Evolutionary conservation across 2,797 vertebrate species (phyloP), one percentile per base, ranked within the genome.

Genomic region (Xerus rutilus): DNA sequence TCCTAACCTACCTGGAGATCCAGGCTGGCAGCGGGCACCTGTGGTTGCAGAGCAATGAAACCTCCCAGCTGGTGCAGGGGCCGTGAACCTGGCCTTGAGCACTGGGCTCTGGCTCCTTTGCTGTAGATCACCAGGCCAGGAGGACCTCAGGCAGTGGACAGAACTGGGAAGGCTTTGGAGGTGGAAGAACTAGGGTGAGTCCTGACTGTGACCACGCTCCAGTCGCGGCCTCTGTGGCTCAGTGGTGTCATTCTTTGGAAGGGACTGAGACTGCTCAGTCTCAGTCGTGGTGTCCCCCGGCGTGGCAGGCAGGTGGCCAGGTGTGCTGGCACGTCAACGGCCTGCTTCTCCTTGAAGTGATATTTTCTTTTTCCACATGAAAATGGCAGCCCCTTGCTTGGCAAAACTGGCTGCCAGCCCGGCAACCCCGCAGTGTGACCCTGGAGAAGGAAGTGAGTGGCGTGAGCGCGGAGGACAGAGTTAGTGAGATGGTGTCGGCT

Each of bases 261-360:
- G 32, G 30, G 35, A 8, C n/a, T 8, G 59, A 49, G 45, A 65
- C 3, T n/a, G 0, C 20, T 47, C 73, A 10, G 45, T n/a, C 45
- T 17, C n/a, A 5, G 10, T 43, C 15, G 14, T n/a, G 39, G 20
- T 4, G 67, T 10, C 54, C 17, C 0, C 47, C 1, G 47, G 9
- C 5, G 2, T 3, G 8, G 79, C 78, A 18, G 39, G 59, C 39
- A 3, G 1, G 25, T 0, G n/a, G 0, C 32, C 7, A 13, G 64
- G 64, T 14, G n/a, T 28, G 65, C 7, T 30, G 65, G n/a, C 13
- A 28, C 25, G 12, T 30, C 12, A 47, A 18, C 3, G 7, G 21
- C 8, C 0, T 3, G 57, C 13, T 30, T 82, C 59, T 62, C 74
- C 52, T 32, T 21, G 69, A 45, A 25, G 12, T 3, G 77, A 54